phyloP scores from a whole-genome alignment of 2,888 invertebrate species.

The Andricus quercusramuli region DNA sequence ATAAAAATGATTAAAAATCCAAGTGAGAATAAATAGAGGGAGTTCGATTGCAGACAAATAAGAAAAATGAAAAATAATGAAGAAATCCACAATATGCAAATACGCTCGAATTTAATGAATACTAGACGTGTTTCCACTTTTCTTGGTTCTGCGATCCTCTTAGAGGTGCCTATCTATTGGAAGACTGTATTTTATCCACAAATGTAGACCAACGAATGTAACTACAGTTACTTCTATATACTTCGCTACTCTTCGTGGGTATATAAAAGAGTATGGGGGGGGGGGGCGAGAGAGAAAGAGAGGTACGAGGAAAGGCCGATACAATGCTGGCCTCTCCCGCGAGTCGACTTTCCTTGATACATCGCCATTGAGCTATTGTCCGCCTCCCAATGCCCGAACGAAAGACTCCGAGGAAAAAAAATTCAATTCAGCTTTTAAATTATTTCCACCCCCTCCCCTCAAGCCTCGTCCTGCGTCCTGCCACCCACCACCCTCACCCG shows the following conservation, averaged over 20 bases:
- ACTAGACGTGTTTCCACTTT: conserved; percentile 34
- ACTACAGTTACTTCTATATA: conserved; percentile 35
- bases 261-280: conserved; percentile 40
- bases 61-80: neutral
- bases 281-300: conserved; percentile 47
- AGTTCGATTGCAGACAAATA: neutral
- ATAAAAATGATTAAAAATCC: neutral
- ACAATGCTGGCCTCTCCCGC: conserved; percentile 77
- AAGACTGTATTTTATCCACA: conserved; percentile 22
- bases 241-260: conserved; percentile 16
- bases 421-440: conserved; percentile 79
- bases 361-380: conserved; percentile 79
- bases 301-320: conserved; percentile 74
- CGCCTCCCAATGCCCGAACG: conserved; percentile 78
- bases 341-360: conserved; percentile 79
- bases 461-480: conserved; percentile 25
- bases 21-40: too few species aligned
- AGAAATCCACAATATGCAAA: conserved; percentile 21
- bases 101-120: conserved; percentile 9
- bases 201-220: conserved; percentile 36
- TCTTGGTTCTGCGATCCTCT: conserved; percentile 27
- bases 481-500: conserved; percentile 57
- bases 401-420: conserved; percentile 77
- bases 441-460: conserved; percentile 70
- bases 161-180: conserved; percentile 39